Conservation (phyloP, 2,113 vertebrate species). For the Fulica atra region DNA sequence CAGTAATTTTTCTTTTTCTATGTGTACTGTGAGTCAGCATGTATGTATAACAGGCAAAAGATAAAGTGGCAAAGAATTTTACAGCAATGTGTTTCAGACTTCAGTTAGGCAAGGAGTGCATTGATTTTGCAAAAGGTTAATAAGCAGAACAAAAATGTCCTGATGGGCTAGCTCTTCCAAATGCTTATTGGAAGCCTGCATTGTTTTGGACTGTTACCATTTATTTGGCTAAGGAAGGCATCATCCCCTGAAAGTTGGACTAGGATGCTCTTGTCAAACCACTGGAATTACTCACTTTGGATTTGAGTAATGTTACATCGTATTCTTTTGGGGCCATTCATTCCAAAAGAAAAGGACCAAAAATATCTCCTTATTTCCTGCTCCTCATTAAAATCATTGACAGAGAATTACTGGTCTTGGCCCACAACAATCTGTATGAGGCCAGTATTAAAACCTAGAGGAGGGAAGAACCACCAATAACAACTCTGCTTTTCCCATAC, state of each 20-base stretch:
- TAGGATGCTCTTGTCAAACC: not conserved
- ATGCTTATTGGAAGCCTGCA: not conserved
- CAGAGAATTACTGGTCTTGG: not conserved
- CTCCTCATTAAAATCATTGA: slow-evolving; percentile 25
- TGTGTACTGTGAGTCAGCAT: not conserved
- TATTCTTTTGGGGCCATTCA: not conserved
- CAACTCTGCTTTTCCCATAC: not conserved
- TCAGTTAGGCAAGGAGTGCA: not conserved
- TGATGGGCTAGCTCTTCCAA: not conserved
- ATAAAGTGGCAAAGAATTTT: not conserved
- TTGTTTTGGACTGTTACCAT: not conserved
- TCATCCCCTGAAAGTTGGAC: not conserved
- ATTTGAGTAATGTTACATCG: not conserved
- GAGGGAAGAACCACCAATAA: not conserved
- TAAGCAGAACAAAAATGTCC: not conserved
- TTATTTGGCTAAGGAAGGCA: not conserved
- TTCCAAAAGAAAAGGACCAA: slow-evolving; percentile 1
- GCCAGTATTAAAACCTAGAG: slow-evolving; percentile 4
- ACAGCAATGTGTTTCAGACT: not conserved
- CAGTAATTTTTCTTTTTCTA: not conserved
- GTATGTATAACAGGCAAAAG: not conserved
- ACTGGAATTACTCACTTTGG: slow-evolving; percentile 28
- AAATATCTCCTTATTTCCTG: slow-evolving; percentile 6
- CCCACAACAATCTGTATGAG: not conserved
- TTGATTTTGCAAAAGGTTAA: not conserved